A percentile compares a stretch with the other conserved stretches of the same genome.
These are phyloP conservation scores for Chamaedrilus cognettii DNA, from an alignment of 2,888 invertebrate genomes.

Conservation along the genomic window DNA sequence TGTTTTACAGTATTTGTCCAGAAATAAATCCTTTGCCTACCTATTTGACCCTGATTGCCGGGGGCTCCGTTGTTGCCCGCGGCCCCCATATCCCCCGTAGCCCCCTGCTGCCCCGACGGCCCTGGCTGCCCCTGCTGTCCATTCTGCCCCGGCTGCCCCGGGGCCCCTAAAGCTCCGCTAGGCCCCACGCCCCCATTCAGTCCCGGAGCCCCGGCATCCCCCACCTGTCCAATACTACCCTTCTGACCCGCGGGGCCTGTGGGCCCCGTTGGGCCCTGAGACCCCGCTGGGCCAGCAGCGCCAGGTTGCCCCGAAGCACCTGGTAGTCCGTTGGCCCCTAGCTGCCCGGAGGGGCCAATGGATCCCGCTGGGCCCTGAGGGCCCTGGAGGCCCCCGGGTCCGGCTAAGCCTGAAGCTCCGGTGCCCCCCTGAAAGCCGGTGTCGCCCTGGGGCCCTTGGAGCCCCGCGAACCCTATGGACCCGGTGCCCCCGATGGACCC, in stretches of 20 bases:
- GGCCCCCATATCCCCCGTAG: conserved; percentile 20
- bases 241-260: conserved; percentile 11
- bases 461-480: conserved; percentile 10
- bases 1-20: too few relatives aligned
- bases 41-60: conserved; percentile 14
- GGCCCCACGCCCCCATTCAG: conserved; percentile 60
- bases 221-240: conserved; percentile 27
- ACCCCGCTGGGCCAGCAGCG: conserved; percentile 9
- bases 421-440: conserved; percentile 16
- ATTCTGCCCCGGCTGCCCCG: conserved; percentile 42
- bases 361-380: conserved; percentile 24
- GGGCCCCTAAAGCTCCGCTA: conserved; percentile 47
- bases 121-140: conserved; percentile 23
- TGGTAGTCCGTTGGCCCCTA: conserved; percentile 53
- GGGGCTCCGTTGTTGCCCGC: conserved; percentile 24
- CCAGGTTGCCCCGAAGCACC: conserved; percentile 69
- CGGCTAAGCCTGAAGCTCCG: conserved; percentile 6
- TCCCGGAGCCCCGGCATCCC: conserved; percentile 30
- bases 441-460: conserved; percentile 18
- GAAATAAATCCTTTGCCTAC: conserved; percentile 27
- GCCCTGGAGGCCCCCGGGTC: conserved; percentile 23
- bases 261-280: conserved; percentile 11
- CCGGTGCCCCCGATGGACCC: conserved; percentile 15
- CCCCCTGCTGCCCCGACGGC: conserved; percentile 17
- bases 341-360: conserved; percentile 13